phyloP scores from a whole-genome alignment of 2,113 vertebrate genomes.

The Noturus placidus region DNA sequence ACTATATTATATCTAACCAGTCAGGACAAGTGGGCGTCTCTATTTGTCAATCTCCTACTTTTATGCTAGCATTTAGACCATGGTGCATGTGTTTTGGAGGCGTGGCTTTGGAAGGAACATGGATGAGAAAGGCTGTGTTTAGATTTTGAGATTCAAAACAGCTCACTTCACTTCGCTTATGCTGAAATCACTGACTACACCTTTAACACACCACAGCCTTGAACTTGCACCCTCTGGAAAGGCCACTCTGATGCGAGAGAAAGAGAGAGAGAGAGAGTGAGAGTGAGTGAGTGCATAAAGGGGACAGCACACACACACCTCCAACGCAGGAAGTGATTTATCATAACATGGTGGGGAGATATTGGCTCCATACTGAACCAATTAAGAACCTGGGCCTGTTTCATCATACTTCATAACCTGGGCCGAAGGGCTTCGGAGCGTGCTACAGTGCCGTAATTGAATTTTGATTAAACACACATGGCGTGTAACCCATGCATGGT shows the following conservation, averaged over 20 bases:
- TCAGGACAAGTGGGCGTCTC: not conserved
- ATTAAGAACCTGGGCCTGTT: conserved; percentile 82
- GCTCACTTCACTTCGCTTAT: not conserved
- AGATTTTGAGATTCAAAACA: not conserved
- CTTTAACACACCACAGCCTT: conserved; percentile 55
- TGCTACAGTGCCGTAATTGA: conserved; percentile 86
- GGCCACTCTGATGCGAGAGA: not conserved
- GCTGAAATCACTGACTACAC: not conserved
- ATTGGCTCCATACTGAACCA: conserved; percentile 89
- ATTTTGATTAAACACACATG: conserved; percentile 95
- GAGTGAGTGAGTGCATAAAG: conserved; percentile 42
- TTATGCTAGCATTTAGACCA: not conserved
- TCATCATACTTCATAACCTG: conserved; percentile 89
- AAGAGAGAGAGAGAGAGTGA: conserved; percentile 4
- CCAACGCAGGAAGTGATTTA: conserved; percentile 90
- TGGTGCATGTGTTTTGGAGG: not conserved
- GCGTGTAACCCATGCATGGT: conserved; percentile 81
- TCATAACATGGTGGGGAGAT: conserved; percentile 85
- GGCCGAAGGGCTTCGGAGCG: conserved; percentile 82
- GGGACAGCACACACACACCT: conserved; percentile 82
- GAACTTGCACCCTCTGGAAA: too few relatives aligned
- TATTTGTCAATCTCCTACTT: not conserved
- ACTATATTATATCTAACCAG: not conserved
- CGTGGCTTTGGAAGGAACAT: not conserved
- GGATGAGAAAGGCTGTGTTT: not conserved